phyloP scores from a whole-genome alignment of 2,888 invertebrate genomes.

The Platycnemis pennipes region DNA sequence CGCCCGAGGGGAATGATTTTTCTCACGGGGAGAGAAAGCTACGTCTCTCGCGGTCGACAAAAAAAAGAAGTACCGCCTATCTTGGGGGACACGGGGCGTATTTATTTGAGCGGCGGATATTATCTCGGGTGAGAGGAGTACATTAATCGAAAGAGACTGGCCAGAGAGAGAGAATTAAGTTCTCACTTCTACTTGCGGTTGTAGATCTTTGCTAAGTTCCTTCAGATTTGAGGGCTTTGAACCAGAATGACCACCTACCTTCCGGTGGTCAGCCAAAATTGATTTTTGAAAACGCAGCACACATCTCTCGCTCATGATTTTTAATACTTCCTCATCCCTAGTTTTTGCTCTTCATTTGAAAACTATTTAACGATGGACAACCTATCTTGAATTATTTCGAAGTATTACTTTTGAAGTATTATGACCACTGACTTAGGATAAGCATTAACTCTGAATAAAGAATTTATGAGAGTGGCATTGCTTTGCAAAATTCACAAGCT shows the following conservation, averaged over 20 bases:
- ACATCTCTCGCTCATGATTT: not conserved
- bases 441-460: too few species aligned
- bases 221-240: not conserved
- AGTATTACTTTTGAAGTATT: too few species aligned
- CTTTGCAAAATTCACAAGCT: too few species aligned
- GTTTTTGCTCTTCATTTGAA: not conserved
- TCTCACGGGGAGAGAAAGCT: conserved; percentile 8
- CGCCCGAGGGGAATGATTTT: not conserved
- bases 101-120: not conserved
- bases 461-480: too few species aligned
- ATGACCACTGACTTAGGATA: too few species aligned
- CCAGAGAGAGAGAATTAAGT: not conserved
- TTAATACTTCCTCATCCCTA: not conserved
- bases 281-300: not conserved
- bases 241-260: not conserved
- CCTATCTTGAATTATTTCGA: too few species aligned
- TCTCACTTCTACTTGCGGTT: not conserved
- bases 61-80: not conserved
- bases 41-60: not conserved
- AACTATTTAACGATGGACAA: too few species aligned
- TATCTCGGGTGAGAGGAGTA: not conserved
- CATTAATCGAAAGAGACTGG: not conserved
- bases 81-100: not conserved
- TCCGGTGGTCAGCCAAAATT: not conserved
- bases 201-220: not conserved